Conservation (phyloP, 1,140 invertebrate genomes). For the Drosophila parvula region DNA sequence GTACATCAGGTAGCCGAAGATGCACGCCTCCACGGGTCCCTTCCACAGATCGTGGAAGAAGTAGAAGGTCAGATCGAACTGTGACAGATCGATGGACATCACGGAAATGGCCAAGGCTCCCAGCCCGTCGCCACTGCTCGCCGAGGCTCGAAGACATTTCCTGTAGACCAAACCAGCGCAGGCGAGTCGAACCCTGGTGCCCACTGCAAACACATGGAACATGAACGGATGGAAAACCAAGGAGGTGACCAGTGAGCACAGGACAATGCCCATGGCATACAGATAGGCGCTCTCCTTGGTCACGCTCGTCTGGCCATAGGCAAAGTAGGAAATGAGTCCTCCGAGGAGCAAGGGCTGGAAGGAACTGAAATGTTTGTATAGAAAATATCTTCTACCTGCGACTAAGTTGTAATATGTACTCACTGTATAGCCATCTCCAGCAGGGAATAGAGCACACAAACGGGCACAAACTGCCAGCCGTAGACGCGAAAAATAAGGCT, state of each 20-base stretch:
- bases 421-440: conserved; percentile 71
- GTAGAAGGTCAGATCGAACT: conserved; percentile 71
- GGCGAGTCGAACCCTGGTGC: conserved; percentile 87
- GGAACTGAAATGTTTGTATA: conserved; percentile 75
- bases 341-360: conserved; percentile 87
- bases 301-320: conserved; percentile 66
- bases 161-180: conserved; percentile 79
- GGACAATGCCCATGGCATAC: conserved; percentile 86
- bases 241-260: conserved; percentile 85
- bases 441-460: conserved; percentile 61
- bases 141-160: conserved; percentile 87
- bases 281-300: conserved; percentile 85
- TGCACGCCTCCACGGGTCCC: conserved; percentile 79
- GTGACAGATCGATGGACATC: conserved; percentile 87
- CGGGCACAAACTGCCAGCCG: conserved; percentile 79
- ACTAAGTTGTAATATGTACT: conserved; percentile 6
- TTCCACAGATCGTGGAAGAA: conserved; percentile 78
- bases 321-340: conserved; percentile 87
- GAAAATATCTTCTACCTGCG: background rate
- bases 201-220: conserved; percentile 87
- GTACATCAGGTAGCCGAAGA: conserved; percentile 85
- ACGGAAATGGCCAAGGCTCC: conserved; percentile 93
- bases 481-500: conserved; percentile 87
- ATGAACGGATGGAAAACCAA: conserved; percentile 89
- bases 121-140: conserved; percentile 87